Conservation (phyloP, 2,888 invertebrate genomes). For the Platypus cylindrus region DNA sequence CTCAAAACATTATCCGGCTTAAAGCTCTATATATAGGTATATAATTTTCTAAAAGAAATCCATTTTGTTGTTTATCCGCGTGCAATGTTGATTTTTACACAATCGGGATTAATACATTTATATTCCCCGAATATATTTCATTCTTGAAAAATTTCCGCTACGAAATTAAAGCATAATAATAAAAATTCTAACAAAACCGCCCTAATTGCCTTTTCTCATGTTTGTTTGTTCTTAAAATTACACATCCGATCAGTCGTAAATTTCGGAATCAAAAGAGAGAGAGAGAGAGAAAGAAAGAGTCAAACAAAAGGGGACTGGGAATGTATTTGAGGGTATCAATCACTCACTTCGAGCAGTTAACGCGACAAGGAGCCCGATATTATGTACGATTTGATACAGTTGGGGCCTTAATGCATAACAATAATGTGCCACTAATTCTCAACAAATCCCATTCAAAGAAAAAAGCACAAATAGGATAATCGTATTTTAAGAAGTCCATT, state of each 20-base stretch:
- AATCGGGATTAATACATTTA: conserved; percentile 1
- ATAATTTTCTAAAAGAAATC: too few relatives aligned
- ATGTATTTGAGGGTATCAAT: conserved; percentile 13
- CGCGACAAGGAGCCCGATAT: conserved; percentile 11
- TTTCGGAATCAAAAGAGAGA: conserved; percentile 8
- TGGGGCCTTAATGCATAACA: conserved; percentile 10
- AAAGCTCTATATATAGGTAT: too few relatives aligned
- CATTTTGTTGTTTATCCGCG: too few relatives aligned
- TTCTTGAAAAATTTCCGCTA: conserved; percentile 4
- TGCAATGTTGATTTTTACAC: too few relatives aligned
- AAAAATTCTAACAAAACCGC: conserved; percentile 6
- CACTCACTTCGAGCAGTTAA: conserved; percentile 13
- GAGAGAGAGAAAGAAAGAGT: not conserved
- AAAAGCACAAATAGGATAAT: conserved; percentile 5
- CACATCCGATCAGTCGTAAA: conserved; percentile 7
- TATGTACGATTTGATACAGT: conserved; percentile 15
- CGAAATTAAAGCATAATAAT: conserved; percentile 5
- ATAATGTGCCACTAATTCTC: conserved; percentile 13
- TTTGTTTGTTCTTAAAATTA: conserved; percentile 15
- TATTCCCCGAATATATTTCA: not conserved
- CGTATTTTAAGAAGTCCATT: conserved; percentile 2
- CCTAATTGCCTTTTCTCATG: conserved; percentile 13
- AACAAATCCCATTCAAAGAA: conserved; percentile 8
- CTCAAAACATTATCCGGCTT: too few relatives aligned
- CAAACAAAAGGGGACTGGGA: conserved; percentile 6